These are phyloP conservation scores for Coregonus clupeaformis DNA, from an alignment of 2,113 vertebrate species.

Conservation along the genomic window DNA sequence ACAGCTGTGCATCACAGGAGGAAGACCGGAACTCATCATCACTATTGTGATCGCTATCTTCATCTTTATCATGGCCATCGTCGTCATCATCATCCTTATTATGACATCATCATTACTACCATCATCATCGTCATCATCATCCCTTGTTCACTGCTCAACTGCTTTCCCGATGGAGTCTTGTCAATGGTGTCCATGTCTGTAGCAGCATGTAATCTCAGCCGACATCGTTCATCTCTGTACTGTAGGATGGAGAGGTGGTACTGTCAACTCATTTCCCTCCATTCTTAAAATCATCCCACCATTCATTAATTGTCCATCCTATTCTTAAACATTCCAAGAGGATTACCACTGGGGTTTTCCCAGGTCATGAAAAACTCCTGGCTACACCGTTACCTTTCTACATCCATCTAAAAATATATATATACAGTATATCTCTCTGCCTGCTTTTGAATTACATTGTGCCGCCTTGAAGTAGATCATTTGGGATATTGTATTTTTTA, in stretches of 20 bases:
- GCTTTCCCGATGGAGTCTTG: too few relatives aligned
- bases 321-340: too few relatives aligned
- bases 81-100: constrained; percentile 30
- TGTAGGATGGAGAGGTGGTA: constrained; percentile 59
- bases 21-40: constrained; percentile 46
- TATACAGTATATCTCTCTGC: too few relatives aligned
- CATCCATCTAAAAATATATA: too few relatives aligned
- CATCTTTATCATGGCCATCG: constrained; percentile 18
- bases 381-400: too few relatives aligned
- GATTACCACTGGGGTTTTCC: too few relatives aligned
- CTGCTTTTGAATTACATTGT: too few relatives aligned
- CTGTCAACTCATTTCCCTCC: constrained; percentile 68
- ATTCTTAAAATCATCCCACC: constrained; percentile 67
- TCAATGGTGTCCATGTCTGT: not conserved
- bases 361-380: too few relatives aligned
- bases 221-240: constrained; percentile 44
- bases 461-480: too few relatives aligned
- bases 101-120: constrained; percentile 27
- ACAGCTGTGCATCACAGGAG: constrained; percentile 62
- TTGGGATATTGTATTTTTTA: too few relatives aligned
- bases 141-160: constrained; percentile 1
- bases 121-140: constrained; percentile 12
- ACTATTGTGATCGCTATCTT: constrained; percentile 33
- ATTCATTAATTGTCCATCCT: not conserved
- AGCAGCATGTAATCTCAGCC: constrained; percentile 27